Conservation (phyloP, 2,888 invertebrate genomes). For the Pseudococcus jackbeardsleyi region DNA sequence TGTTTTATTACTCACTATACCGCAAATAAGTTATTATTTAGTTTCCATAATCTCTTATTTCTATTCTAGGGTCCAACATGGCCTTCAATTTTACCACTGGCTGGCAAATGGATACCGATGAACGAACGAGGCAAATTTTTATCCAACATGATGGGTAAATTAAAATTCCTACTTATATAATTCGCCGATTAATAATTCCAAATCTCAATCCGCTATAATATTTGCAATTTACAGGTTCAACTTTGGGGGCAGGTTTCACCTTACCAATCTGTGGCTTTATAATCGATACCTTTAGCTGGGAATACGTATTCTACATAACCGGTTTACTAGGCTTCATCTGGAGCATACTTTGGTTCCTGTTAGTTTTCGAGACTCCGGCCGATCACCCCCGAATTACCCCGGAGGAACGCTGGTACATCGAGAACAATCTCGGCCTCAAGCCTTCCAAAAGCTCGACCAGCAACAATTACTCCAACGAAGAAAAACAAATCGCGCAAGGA, state of each 20-base stretch:
- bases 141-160: conserved; percentile 90
- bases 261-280: conserved; percentile 89
- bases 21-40: neutral
- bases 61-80: conserved; percentile 83
- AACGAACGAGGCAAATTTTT: conserved; percentile 93
- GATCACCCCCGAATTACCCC: conserved; percentile 84
- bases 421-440: neutral
- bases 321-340: conserved; percentile 83
- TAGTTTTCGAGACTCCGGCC: conserved; percentile 85
- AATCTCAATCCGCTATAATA: no score
- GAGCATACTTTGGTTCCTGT: conserved; percentile 85
- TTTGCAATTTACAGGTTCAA: conserved; percentile 77
- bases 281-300: conserved; percentile 87
- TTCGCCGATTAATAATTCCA: no score
- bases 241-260: conserved; percentile 90
- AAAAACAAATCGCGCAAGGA: conserved; percentile 50
- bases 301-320: conserved; percentile 90
- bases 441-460: neutral
- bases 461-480: neutral
- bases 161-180: neutral
- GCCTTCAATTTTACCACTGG: conserved; percentile 94
- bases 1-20: neutral
- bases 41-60: neutral
- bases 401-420: conserved; percentile 76
- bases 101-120: conserved; percentile 94